These are phyloP conservation scores for Philopotamus ludificatus DNA, from an alignment of 1,140 invertebrate genomes.

Conservation along the genomic window DNA sequence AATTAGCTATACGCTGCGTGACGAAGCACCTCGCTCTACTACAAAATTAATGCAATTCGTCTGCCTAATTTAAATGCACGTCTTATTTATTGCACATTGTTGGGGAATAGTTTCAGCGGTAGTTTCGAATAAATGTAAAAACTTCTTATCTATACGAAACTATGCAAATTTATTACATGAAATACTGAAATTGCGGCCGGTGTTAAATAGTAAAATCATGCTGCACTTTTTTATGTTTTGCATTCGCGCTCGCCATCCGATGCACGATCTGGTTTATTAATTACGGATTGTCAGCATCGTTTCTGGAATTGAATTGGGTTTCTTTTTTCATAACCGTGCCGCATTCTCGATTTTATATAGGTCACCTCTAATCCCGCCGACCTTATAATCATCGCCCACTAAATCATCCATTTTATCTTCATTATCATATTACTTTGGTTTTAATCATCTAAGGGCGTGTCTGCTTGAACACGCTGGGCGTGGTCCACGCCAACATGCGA, in stretches of 20 bases:
- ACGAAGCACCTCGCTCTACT: too few relatives aligned
- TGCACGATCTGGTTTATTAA: too few relatives aligned
- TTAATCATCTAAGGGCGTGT: constrained; percentile 12
- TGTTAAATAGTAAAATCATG: background rate
- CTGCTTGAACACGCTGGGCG: background rate
- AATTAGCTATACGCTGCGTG: too few relatives aligned
- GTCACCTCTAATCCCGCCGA: too few relatives aligned
- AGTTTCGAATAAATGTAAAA: too few relatives aligned
- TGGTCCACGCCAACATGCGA: background rate
- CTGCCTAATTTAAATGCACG: too few relatives aligned
- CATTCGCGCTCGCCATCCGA: background rate
- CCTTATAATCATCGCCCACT: constrained; percentile 28
- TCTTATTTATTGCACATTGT: too few relatives aligned
- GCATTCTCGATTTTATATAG: background rate
- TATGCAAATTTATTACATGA: too few relatives aligned
- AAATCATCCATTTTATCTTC: constrained; percentile 27
- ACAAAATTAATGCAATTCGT: too few relatives aligned
- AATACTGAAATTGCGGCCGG: too few relatives aligned
- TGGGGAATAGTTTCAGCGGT: too few relatives aligned
- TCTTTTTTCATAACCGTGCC: background rate
- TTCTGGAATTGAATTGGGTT: background rate
- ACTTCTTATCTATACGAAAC: background rate
- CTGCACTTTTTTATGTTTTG: background rate
- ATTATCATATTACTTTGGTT: constrained; percentile 27
- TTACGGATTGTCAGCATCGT: background rate